Evolutionary conservation across 2,888 invertebrate genomes (phyloP).

Genomic region (Athripsodes cinereus): DNA sequence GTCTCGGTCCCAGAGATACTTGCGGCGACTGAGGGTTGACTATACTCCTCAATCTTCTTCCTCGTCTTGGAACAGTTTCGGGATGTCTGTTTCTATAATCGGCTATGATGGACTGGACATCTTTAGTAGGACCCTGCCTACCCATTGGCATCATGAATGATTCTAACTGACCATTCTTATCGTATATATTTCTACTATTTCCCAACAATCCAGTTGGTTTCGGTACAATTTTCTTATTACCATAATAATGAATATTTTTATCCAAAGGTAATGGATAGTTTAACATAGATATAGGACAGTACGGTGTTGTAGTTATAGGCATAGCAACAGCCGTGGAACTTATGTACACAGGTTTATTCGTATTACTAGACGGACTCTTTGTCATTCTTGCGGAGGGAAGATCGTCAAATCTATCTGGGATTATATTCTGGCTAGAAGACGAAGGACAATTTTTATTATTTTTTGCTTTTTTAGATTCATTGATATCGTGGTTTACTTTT

Average conservation of each 20-base stretch:
- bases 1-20: slow-evolving; percentile 39
- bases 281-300: slow-evolving; percentile 12
- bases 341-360: background rate
- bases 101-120: slow-evolving; percentile 76
- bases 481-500: slow-evolving; percentile 15
- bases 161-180: slow-evolving; percentile 54
- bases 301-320: slow-evolving; percentile 26
- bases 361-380: slow-evolving; percentile 5
- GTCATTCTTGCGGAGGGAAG: background rate
- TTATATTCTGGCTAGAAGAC: slow-evolving; percentile 9
- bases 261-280: background rate
- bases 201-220: slow-evolving; percentile 38
- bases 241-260: slow-evolving; percentile 15
- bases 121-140: slow-evolving; percentile 70
- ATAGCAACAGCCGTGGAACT: slow-evolving; percentile 29
- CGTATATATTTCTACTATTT: slow-evolving; percentile 36
- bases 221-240: slow-evolving; percentile 41
- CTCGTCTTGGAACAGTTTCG: slow-evolving; percentile 63
- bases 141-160: slow-evolving; percentile 51
- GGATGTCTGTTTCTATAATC: slow-evolving; percentile 74
- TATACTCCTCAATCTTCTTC: slow-evolving; percentile 55
- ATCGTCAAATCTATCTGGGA: slow-evolving; percentile 19
- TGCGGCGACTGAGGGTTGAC: slow-evolving; percentile 41
- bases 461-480: slow-evolving; percentile 3
- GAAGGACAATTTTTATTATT: background rate